A percentile compares a stretch with the other conserved stretches of the same genome.
These are phyloP conservation scores for Metridium senile DNA, from an alignment of 92 coral and sea anemone genomes.

Conservation along the genomic window DNA sequence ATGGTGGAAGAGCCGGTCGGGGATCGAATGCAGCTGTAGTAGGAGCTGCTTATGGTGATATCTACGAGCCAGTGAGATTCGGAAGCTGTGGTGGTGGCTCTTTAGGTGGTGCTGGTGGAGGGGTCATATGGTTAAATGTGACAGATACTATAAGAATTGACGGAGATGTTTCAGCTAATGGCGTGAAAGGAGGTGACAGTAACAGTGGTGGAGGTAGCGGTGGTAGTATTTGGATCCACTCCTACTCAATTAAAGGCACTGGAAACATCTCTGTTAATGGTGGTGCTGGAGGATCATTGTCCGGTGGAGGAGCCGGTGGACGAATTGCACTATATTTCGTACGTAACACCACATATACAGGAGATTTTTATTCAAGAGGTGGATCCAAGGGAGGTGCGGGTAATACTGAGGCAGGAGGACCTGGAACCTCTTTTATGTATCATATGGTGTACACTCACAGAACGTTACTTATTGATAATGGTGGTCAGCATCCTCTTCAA, in stretches of 20 bases:
- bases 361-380: constrained; percentile 46
- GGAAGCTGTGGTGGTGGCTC: constrained; percentile 81
- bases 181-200: constrained; percentile 40
- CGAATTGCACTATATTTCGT: constrained; percentile 62
- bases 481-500: constrained; percentile 61
- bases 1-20: constrained; percentile 73
- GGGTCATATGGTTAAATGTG: constrained; percentile 58
- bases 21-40: constrained; percentile 36
- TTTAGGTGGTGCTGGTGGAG: constrained; percentile 64
- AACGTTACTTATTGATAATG: constrained; percentile 60
- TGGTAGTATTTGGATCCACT: constrained; percentile 65
- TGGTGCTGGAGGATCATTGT: constrained; percentile 54
- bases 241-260: constrained; percentile 62
- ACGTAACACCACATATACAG: constrained; percentile 59
- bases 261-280: constrained; percentile 64
- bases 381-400: constrained; percentile 63
- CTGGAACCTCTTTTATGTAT: constrained; percentile 71
- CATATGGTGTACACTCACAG: constrained; percentile 75
- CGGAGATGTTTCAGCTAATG: constrained; percentile 64
- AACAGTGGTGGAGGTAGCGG: constrained; percentile 77
- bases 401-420: constrained; percentile 61
- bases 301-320: constrained; percentile 81
- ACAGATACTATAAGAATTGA: constrained; percentile 49
- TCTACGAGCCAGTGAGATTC: constrained; percentile 64
- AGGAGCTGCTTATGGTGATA: constrained; percentile 64